Base-by-base conservation (phyloP, 2,888 invertebrate species). In the Leucophenga montana region DNA sequence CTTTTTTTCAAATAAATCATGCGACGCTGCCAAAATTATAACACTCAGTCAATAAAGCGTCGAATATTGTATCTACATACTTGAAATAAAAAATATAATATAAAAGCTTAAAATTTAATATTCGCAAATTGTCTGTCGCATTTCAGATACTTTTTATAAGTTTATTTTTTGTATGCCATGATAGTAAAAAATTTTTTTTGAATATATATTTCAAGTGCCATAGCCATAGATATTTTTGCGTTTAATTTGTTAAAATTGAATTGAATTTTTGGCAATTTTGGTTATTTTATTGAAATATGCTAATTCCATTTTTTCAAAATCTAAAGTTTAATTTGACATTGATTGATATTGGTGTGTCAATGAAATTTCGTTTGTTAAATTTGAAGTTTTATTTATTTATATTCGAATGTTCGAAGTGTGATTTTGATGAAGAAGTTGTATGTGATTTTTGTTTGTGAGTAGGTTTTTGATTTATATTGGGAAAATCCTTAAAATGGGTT, bases 71-170 rank as follows among this genome's bases (percentile, higher is more conserved):
- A 3, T 2, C 27, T 27, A 4, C 4, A n/a, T 64, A 48, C n/a
- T 20, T 48, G 8, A 14, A 50, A 68, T 62, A 61, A 66, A 62
- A 31, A 62, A 66, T 67, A 70, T 54, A 67, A 74, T 31, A 11
- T 18, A 73, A 72, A 72, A 46, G 61, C 65, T 72, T 22, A 70
- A 70, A 69, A 71, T 80, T 81, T 73, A 75, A 81, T 79, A 83
- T 83, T 80, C 81, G 75, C 73, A 71, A 80, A 77, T 78, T 76
- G 81, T 83, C 82, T 76, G 73, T 33, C 59, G 64, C 77, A 78
- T 77, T 74, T 79, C 75, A 73, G 74, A 79, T 31, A n/a, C n/a
- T 33, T 59, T 33, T 59, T 31, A 31, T 33, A 31, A 33, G 16
- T 18, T 16, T 59, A 59, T 59, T 22, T 56, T 56, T 56, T 56